Percentiles rank a stretch among this genome's conserved stretches.
phyloP scores from a whole-genome alignment of 2,113 vertebrate genomes.

The Solea senegalensis region DNA sequence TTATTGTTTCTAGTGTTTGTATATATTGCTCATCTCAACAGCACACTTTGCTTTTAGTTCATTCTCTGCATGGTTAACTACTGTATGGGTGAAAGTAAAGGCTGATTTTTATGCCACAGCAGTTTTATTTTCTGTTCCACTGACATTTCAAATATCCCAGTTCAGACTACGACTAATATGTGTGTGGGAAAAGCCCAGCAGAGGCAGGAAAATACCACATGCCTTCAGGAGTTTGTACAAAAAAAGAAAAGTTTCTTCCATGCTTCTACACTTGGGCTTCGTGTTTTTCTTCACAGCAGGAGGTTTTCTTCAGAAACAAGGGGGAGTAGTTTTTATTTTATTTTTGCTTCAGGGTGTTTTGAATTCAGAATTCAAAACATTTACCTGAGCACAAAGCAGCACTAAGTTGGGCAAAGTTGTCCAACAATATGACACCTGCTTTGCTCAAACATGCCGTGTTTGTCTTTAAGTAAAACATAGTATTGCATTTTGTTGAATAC shows the following conservation, averaged over 20 bases:
- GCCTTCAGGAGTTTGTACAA: constrained; percentile 10
- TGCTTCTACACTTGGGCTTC: constrained; percentile 1
- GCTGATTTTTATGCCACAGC: too few species aligned
- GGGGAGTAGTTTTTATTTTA: background rate
- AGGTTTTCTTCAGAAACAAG: background rate
- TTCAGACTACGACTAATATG: constrained; percentile 15
- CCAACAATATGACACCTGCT: too few species aligned
- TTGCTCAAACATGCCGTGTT: too few species aligned
- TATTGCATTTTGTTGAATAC: too few species aligned
- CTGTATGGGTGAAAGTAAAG: too few species aligned
- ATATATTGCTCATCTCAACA: too few species aligned
- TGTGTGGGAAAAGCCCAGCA: background rate
- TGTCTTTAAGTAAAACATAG: too few species aligned
- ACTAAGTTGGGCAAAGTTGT: background rate
- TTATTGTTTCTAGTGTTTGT: too few species aligned
- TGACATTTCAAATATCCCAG: background rate
- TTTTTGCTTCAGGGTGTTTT: constrained; percentile 12
- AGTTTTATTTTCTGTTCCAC: too few species aligned
- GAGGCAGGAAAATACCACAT: background rate
- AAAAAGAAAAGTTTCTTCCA: constrained; percentile 25
- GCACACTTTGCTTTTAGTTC: too few species aligned
- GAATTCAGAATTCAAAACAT: background rate
- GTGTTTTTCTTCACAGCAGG: constrained; percentile 8
- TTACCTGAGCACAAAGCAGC: background rate
- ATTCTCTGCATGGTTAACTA: too few species aligned